Conservation (phyloP, 2,888 invertebrate species). For the Eilema sororculum region DNA sequence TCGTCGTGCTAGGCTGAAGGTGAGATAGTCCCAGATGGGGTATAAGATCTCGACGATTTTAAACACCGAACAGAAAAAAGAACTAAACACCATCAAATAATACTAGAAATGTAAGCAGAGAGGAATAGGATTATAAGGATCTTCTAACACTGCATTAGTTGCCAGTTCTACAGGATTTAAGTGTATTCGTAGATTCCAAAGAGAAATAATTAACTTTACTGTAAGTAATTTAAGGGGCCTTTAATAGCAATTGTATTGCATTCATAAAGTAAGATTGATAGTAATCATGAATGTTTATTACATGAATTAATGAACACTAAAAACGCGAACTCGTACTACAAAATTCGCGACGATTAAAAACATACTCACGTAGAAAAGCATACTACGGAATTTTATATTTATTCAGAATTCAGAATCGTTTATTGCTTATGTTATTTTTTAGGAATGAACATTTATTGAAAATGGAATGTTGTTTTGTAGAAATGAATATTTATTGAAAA, state of each 20-base stretch:
- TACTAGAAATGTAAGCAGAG: background rate
- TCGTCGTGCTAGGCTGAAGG: no score
- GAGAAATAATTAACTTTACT: background rate
- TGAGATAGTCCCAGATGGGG: no score
- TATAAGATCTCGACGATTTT: no score
- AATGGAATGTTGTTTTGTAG: no score
- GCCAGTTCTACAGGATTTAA: background rate
- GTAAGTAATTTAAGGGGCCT: background rate
- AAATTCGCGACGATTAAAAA: background rate
- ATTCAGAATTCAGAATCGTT: background rate
- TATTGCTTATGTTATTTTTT: no score
- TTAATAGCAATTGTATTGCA: background rate
- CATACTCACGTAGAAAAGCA: background rate
- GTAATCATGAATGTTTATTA: background rate
- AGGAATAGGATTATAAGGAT: no score
- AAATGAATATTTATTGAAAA: background rate
- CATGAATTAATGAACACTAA: background rate
- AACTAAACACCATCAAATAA: no score
- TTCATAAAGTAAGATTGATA: background rate
- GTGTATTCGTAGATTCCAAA: background rate
- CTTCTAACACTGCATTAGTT: background rate
- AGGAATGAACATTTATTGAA: no score
- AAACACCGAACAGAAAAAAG: no score
- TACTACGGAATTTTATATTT: background rate
- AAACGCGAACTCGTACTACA: background rate